Evolutionary conservation across 2,797 vertebrate species (phyloP).

Genomic region (Halcyon smyrnensis): DNA sequence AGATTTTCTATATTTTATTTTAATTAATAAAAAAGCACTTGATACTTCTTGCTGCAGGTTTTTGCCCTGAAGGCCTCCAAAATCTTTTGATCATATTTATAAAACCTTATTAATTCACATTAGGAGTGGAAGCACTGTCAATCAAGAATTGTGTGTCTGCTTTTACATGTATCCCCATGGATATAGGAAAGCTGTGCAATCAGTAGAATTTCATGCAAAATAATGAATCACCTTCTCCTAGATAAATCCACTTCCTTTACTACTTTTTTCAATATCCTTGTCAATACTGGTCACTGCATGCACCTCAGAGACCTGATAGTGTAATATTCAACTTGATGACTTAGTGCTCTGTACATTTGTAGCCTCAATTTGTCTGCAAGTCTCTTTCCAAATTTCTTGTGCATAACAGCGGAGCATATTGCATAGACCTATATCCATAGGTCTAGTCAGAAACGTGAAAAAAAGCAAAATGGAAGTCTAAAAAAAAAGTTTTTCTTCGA

Average conservation of each 20-base stretch:
- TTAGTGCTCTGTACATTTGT: rapidly evolving
- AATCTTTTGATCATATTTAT: not conserved
- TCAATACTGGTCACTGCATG: not conserved
- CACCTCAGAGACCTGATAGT: not conserved
- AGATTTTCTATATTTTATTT: conserved; percentile 23
- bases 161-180: not conserved
- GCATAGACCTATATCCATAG: not conserved
- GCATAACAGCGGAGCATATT: not conserved
- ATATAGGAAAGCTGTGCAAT: not conserved
- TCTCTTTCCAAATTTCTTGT: not conserved
- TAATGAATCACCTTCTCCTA: not conserved
- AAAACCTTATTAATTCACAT: not conserved
- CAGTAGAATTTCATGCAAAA: not conserved
- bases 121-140: not conserved
- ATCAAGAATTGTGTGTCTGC: not conserved
- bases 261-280: not conserved
- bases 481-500: not conserved
- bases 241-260: not conserved
- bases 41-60: not conserved
- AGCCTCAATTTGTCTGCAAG: not conserved
- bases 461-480: not conserved
- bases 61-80: not conserved
- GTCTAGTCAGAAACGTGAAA: not conserved
- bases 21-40: not conserved
- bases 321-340: not conserved